These are phyloP conservation scores for Bucco capensis DNA, from an alignment of 2,113 vertebrate genomes.

Conservation along the genomic window DNA sequence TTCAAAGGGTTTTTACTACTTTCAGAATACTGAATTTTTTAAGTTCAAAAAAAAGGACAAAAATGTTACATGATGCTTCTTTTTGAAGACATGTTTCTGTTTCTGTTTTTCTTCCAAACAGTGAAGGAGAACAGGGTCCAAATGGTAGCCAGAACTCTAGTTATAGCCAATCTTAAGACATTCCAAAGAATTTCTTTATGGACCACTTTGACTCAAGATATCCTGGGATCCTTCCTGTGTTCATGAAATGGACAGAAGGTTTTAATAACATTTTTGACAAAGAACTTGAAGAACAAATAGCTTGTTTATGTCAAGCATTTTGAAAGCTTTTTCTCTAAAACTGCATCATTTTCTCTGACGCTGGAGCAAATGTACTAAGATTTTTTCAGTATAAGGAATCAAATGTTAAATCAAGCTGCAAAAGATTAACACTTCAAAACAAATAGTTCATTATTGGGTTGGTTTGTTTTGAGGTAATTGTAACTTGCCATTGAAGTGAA, in stretches of 20 bases:
- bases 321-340: constrained; percentile 76
- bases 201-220: constrained; percentile 77
- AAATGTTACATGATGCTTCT: not conserved
- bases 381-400: constrained; percentile 59
- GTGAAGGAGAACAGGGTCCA: constrained; percentile 97
- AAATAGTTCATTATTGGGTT: not conserved
- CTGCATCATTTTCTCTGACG: constrained; percentile 64
- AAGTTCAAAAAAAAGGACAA: not conserved
- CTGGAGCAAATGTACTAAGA: constrained; percentile 61
- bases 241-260: constrained; percentile 66
- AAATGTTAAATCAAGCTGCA: constrained; percentile 39
- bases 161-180: constrained; percentile 93
- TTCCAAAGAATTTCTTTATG: constrained; percentile 75
- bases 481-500: constrained; percentile 17
- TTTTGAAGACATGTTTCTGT: not conserved
- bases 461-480: constrained; percentile 12
- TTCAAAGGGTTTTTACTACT: not conserved
- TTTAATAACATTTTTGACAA: constrained; percentile 72
- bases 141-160: constrained; percentile 98
- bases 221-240: constrained; percentile 59
- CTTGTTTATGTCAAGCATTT: constrained; percentile 78
- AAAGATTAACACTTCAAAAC: constrained; percentile 28
- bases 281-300: constrained; percentile 74
- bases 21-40: not conserved
- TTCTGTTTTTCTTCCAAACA: constrained; percentile 59